phyloP scores from a whole-genome alignment of 2,888 invertebrate species.

The Trichopria drosophilae region DNA sequence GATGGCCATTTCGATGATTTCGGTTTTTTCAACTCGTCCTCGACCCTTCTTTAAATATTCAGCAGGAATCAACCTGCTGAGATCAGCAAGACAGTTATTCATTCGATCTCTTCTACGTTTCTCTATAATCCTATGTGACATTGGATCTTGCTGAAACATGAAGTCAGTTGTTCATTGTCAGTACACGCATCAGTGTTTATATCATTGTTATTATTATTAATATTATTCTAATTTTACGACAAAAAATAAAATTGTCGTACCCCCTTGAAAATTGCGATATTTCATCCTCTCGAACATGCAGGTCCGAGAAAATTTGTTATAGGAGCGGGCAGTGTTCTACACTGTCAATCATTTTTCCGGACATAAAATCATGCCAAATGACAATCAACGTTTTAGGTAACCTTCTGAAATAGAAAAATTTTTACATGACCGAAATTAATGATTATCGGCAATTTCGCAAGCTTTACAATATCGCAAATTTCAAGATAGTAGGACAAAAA shows the following conservation, averaged over 20 bases:
- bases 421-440: too few relatives aligned
- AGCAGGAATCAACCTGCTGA: slow-evolving; percentile 89
- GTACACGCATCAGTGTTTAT: not conserved
- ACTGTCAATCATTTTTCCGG: too few relatives aligned
- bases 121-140: slow-evolving; percentile 97
- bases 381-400: too few relatives aligned
- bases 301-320: too few relatives aligned
- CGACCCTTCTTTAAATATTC: slow-evolving; percentile 93
- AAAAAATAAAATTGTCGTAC: not conserved
- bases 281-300: slow-evolving; percentile 16
- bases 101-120: slow-evolving; percentile 92
- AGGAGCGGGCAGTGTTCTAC: too few relatives aligned
- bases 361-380: too few relatives aligned
- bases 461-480: too few relatives aligned
- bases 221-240: not conserved
- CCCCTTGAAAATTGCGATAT: slow-evolving; percentile 19
- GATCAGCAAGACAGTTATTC: slow-evolving; percentile 95
- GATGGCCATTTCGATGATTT: slow-evolving; percentile 98
- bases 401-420: too few relatives aligned
- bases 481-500: too few relatives aligned
- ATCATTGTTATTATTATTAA: not conserved
- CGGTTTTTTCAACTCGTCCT: slow-evolving; percentile 94
- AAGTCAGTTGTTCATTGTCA: slow-evolving; percentile 11
- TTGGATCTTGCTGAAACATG: slow-evolving; percentile 79
- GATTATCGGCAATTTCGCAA: too few relatives aligned